Percentiles rank a stretch among this genome's conserved stretches.
phyloP scores from a whole-genome alignment of 2,888 invertebrate species.

The Melikaiella ostensackeni region DNA sequence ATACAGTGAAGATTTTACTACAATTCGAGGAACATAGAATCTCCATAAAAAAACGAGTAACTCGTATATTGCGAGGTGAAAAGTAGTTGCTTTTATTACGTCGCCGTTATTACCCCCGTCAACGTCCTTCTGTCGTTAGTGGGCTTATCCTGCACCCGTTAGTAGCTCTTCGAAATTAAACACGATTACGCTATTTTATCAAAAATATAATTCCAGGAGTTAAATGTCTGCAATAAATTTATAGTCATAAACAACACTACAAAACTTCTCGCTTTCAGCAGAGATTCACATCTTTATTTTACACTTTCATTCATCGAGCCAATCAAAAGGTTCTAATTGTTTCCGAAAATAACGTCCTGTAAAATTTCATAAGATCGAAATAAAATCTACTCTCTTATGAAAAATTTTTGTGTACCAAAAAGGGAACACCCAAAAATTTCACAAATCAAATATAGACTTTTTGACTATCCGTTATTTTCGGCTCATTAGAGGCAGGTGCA shows the following conservation, averaged over 20 bases:
- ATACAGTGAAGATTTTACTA: background rate
- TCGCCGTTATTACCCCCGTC: background rate
- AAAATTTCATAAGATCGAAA: too few species aligned
- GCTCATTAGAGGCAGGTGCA: too few species aligned
- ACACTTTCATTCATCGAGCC: background rate
- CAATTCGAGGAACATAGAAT: slow-evolving; percentile 6
- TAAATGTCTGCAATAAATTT: slow-evolving; percentile 4
- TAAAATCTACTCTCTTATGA: too few species aligned
- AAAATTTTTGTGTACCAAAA: too few species aligned
- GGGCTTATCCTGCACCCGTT: slow-evolving; percentile 10
- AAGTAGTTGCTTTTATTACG: slow-evolving; percentile 34
- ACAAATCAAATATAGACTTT: too few species aligned
- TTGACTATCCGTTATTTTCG: too few species aligned
- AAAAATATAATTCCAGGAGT: slow-evolving; percentile 14
- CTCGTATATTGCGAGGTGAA: slow-evolving; percentile 26
- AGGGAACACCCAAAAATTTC: too few species aligned
- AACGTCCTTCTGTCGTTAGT: slow-evolving; percentile 23
- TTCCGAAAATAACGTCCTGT: background rate
- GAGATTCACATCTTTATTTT: background rate
- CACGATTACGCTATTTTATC: slow-evolving; percentile 18
- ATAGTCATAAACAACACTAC: background rate
- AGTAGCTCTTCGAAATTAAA: slow-evolving; percentile 23
- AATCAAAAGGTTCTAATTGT: background rate
- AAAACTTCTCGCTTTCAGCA: background rate
- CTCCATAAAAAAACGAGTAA: slow-evolving; percentile 19